These are phyloP conservation scores for Hypothenemus hampei DNA, from an alignment of 1,140 invertebrate species.

Conservation along the genomic window DNA sequence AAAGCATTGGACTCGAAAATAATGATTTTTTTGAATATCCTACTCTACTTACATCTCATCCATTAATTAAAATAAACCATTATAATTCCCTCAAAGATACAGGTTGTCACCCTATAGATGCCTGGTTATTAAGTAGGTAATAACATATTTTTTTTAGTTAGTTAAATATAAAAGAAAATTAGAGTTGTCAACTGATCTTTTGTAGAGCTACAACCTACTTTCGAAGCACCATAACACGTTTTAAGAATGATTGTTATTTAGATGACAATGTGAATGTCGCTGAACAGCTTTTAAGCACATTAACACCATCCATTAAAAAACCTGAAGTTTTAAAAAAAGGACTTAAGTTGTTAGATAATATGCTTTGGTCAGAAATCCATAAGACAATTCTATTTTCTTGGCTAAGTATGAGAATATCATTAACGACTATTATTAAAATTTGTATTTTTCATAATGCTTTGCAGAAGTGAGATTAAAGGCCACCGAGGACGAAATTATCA, in stretches of 20 bases:
- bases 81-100: conserved; percentile 33
- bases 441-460: not conserved
- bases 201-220: conserved; percentile 15
- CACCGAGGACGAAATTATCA: conserved; percentile 45
- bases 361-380: conserved; percentile 11
- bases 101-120: conserved; percentile 31
- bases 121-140: conserved; percentile 30
- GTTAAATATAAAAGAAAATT: too few relatives aligned
- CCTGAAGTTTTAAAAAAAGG: not conserved
- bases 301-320: conserved; percentile 18
- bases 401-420: conserved; percentile 13
- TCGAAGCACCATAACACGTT: conserved; percentile 9
- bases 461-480: conserved; percentile 48
- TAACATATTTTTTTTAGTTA: not conserved
- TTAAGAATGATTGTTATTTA: conserved; percentile 7
- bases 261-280: conserved; percentile 16
- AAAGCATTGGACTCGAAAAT: conserved; percentile 29
- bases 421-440: not conserved
- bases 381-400: conserved; percentile 10
- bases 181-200: not conserved
- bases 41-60: conserved; percentile 18
- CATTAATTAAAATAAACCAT: conserved; percentile 28
- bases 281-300: conserved; percentile 9
- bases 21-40: conserved; percentile 26
- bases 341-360: conserved; percentile 1